Percentiles rank a stretch among this genome's conserved stretches.
phyloP scores from a whole-genome alignment of 2,113 vertebrate genomes.

The Cynopterus brachyotis region DNA sequence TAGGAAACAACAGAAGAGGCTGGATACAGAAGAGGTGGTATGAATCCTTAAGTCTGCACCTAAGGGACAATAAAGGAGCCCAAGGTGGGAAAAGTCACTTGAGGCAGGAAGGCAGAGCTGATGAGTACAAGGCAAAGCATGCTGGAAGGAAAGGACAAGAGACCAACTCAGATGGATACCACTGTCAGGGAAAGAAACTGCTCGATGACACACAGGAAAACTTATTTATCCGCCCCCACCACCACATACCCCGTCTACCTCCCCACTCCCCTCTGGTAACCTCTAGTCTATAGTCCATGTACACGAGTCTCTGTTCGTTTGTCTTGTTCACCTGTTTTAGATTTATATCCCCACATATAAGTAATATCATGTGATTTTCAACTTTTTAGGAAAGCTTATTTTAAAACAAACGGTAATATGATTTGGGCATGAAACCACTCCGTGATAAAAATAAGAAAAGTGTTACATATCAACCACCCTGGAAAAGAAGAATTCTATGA shows the following conservation, averaged over 20 bases:
- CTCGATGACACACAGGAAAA: neutral
- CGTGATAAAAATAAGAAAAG: neutral
- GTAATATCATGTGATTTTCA: too few relatives aligned
- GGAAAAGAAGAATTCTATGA: neutral
- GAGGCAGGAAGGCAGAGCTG: neutral
- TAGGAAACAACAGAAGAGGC: constrained; percentile 55
- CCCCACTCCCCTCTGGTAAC: too few relatives aligned
- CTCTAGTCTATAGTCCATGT: too few relatives aligned
- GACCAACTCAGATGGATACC: neutral
- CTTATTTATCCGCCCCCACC: neutral
- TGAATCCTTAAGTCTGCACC: neutral
- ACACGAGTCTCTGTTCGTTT: too few relatives aligned
- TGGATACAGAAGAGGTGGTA: neutral
- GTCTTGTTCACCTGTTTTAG: too few relatives aligned
- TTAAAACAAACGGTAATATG: neutral
- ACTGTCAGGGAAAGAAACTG: neutral
- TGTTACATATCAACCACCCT: neutral
- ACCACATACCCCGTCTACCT: too few relatives aligned
- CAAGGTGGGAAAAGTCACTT: neutral
- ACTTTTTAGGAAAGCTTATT: neutral
- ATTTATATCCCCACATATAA: too few relatives aligned
- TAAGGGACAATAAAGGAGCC: neutral
- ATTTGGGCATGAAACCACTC: neutral
- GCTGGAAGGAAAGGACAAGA: neutral
- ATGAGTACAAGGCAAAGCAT: neutral